Evolutionary conservation across 2,797 vertebrate genomes (phyloP).

Genomic region (Etheostoma perlongum): DNA sequence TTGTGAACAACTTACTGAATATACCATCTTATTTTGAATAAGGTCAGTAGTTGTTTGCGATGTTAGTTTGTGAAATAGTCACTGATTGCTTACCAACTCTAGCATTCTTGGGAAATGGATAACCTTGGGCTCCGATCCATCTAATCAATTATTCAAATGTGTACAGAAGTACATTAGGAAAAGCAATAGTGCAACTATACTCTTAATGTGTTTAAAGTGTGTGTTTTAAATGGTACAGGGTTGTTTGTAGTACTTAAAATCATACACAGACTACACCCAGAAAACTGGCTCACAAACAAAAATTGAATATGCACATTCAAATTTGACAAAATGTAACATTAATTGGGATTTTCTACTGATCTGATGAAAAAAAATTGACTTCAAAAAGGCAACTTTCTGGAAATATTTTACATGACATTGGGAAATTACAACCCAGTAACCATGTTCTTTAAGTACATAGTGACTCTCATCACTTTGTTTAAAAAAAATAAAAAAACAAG

Average conservation of each 20-base stretch:
- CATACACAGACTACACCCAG: neutral
- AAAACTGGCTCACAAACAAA: neutral
- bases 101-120: slow-evolving; percentile 16
- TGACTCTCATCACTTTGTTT: neutral
- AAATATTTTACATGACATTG: neutral
- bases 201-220: neutral
- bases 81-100: neutral
- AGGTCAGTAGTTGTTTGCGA: neutral
- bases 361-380: neutral
- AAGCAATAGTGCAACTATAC: neutral
- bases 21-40: neutral
- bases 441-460: neutral
- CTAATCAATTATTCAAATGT: slow-evolving; percentile 34
- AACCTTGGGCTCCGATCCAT: slow-evolving; percentile 12
- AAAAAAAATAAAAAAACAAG: too few relatives aligned
- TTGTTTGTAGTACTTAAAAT: slow-evolving; percentile 8
- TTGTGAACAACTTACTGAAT: neutral
- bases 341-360: neutral
- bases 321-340: neutral
- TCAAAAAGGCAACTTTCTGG: neutral
- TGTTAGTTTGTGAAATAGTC: slow-evolving; percentile 9
- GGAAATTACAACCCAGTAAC: neutral
- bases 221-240: slow-evolving; percentile 5
- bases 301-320: neutral
- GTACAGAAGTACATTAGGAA: slow-evolving; percentile 7